Evolutionary conservation across 2,797 vertebrate species (phyloP).

Genomic region (Microchirus variegatus): DNA sequence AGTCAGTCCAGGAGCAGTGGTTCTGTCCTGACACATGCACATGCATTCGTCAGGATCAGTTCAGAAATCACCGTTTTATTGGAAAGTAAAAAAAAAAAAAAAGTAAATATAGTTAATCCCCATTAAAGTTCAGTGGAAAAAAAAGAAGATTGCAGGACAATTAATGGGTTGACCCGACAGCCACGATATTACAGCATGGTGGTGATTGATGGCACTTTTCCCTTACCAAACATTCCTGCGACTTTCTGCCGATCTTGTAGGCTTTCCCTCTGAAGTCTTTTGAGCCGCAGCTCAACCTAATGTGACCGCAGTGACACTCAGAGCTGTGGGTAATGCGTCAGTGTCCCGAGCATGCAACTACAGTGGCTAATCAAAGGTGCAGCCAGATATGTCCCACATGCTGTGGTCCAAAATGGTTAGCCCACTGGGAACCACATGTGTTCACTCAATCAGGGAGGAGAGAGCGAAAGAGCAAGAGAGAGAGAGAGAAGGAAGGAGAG

Average conservation of each 20-base stretch:
- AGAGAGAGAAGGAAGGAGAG: constrained; percentile 19
- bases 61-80: constrained; percentile 15
- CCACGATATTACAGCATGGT: constrained; percentile 18
- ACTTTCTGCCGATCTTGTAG: constrained; percentile 45
- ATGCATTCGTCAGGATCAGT: background rate
- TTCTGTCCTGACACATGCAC: background rate
- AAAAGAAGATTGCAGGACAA: constrained; percentile 17
- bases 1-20: background rate
- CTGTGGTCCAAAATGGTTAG: constrained; percentile 58
- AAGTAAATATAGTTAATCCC: constrained; percentile 32
- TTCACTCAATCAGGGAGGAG: constrained; percentile 50
- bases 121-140: constrained; percentile 20
- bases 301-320: constrained; percentile 67
- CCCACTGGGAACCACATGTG: constrained; percentile 53
- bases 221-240: constrained; percentile 40
- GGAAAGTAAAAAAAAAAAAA: constrained; percentile 17
- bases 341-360: constrained; percentile 48
- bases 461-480: constrained; percentile 2
- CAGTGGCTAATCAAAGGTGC: constrained; percentile 59
- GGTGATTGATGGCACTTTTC: constrained; percentile 39
- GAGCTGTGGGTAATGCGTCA: constrained; percentile 55
- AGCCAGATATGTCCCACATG: constrained; percentile 66
- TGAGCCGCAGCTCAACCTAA: constrained; percentile 44
- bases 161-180: constrained; percentile 25
- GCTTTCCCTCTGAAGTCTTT: constrained; percentile 37